phyloP scores from a whole-genome alignment of 2,888 invertebrate species.

The Acheta domesticus region DNA sequence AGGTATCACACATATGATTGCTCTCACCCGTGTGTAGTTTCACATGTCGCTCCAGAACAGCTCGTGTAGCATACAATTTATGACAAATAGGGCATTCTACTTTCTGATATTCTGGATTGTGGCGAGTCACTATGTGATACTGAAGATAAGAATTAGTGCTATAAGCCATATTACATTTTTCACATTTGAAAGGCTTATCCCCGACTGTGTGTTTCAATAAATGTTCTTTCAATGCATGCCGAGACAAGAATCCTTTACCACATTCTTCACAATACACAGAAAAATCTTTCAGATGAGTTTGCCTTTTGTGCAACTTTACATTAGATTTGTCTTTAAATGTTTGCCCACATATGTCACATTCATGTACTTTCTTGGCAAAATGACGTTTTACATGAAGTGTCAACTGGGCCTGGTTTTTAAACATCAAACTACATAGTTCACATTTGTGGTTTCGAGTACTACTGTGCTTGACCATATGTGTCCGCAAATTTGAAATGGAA shows the following conservation, averaged over 20 bases:
- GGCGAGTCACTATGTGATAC: slow-evolving; percentile 40
- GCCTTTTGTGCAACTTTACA: slow-evolving; percentile 31
- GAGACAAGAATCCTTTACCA: slow-evolving; percentile 47
- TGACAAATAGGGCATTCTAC: slow-evolving; percentile 42
- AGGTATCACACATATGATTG: slow-evolving; percentile 29
- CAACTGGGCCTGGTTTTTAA: slow-evolving; percentile 37
- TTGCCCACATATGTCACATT: slow-evolving; percentile 42
- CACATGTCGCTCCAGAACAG: slow-evolving; percentile 43
- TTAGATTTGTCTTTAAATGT: no score
- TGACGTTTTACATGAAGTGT: slow-evolving; percentile 27
- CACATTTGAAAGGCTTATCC: slow-evolving; percentile 41
- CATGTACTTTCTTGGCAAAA: slow-evolving; percentile 25
- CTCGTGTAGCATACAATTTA: slow-evolving; percentile 42
- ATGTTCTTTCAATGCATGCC: no score
- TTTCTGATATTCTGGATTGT: slow-evolving; percentile 42
- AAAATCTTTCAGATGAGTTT: slow-evolving; percentile 50
- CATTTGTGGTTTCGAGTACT: neutral
- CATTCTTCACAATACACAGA: slow-evolving; percentile 53
- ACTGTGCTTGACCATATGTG: neutral
- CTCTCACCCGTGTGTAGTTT: slow-evolving; percentile 41
- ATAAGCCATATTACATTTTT: slow-evolving; percentile 40
- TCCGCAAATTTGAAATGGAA: neutral
- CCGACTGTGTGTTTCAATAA: slow-evolving; percentile 40
- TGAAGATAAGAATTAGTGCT: no score
- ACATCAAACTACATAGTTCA: slow-evolving; percentile 24